Base-by-base conservation (phyloP, 2,113 vertebrate species). In the Pampusana beccarii region DNA sequence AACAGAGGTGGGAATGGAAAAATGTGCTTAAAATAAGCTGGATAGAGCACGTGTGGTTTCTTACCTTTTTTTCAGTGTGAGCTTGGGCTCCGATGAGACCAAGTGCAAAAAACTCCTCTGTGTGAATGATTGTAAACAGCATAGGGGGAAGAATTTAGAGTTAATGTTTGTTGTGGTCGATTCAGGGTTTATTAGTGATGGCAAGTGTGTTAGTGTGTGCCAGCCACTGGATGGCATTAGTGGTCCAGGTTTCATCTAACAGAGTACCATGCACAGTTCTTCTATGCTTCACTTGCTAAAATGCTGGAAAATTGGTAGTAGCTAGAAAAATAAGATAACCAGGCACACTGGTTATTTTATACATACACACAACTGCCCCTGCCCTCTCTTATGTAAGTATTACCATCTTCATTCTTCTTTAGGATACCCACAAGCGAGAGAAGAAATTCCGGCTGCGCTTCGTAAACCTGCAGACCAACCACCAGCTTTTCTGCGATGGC, bases 141-240 rank as follows among this genome's bases (percentile, higher is more conserved):
- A 2, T 3, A 1, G 2, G 2, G 18, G 11, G 12, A 51, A 42
- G 65, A 58, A 25, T 34, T 60, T 11, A 4, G 42, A 46, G 16
- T 23, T n/a, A 9, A 4, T 11, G 18, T 29, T 78, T 72, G 29
- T 9, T 28, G 24, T 6, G 1, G 53, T 50, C 31, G 20, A 2
- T 19, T 25, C 50, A 50, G 33, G 42, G 23, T 36, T 69, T 40
- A 2, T 13, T 21, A 8, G 44, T 2, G 1, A 42, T 40, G 28
- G 42, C 7, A 28, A 23, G 18, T 31, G 85, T 38, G 12, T 31
- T 51, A 10, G 21, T 7, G 10, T 6, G 7, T 12, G 33, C 16
- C 15, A 60, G 50, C 82, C 95, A 60, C 93, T 10, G 60, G 93
- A 51, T 74, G 94, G 92, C 94, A 65, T 14, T 28, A n/a, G 23